Evolutionary conservation across 2,797 vertebrate genomes (phyloP), one percentile per base, ranked within the genome.

Genomic region (Pangasius mekongensis): DNA sequence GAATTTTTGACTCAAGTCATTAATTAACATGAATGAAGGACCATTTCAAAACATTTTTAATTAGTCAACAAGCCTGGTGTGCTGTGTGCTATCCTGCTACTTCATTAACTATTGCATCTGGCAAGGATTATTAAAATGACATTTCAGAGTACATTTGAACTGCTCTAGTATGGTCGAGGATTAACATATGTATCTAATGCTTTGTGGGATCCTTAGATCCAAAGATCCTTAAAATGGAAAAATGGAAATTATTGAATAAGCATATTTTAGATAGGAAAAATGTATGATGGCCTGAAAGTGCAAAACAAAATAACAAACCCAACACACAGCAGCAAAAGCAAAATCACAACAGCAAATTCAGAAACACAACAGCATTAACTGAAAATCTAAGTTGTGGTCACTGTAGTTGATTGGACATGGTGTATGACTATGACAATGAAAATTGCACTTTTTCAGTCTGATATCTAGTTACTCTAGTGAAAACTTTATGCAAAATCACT

Each of bases 61-160:
- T 64, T 83, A n/a, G 58, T 62, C 80, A 62, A 43, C 18, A 64
- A n/a, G 56, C 80, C 80, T 64, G 36, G 20, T 82, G 80, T 82
- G 56, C 22, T 27, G 33, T 58, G 78, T 39, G 33, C 33, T 56
- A 52, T 80, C 10, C 49, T 80, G 3, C 52, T 56, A 16, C 52
- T 22, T 81, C 52, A 80, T 81, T 83, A 83, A 64, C 11, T n/a
- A 43, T 47, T 16, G 36, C 36, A 83, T 62, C 36, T 83, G 36
- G 36, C 13, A 39, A 83, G 22, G 36, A 43, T 83, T 64, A 83
- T 83, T 62, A 83, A 43, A 36, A 82, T 82, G 24, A 47, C 22
- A 62, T 62, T 64, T 62, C 13, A 62, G 22, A 62, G 56, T 7
- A 43, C 36, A 22, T 62, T 36, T 24, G 22, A 58, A 60, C 27